Conservation (phyloP, 2,797 vertebrate genomes). For the Oryzias dopingdopingensis region DNA sequence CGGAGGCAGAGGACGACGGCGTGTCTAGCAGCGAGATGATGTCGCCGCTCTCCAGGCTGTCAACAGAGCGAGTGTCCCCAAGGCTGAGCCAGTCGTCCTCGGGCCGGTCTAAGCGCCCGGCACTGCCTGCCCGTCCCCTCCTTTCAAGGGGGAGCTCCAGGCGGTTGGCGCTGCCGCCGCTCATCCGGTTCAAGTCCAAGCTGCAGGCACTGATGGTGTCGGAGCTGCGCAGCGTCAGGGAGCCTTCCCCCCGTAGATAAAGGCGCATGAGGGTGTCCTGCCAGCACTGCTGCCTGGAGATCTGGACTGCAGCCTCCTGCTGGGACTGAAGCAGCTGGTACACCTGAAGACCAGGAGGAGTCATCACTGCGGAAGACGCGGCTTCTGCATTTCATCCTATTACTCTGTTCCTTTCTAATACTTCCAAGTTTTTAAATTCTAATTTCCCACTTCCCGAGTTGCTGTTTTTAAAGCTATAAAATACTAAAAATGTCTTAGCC, state of each 20-base stretch:
- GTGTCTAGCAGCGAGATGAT: slow-evolving; percentile 78
- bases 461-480: no score
- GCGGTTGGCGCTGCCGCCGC: slow-evolving; percentile 37
- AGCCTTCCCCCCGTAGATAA: slow-evolving; percentile 79
- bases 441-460: no score
- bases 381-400: no score
- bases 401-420: no score
- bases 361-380: not conserved
- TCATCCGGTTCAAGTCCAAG: slow-evolving; percentile 64
- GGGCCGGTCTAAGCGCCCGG: slow-evolving; percentile 46
- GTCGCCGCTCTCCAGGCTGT: slow-evolving; percentile 83
- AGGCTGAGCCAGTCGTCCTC: slow-evolving; percentile 74
- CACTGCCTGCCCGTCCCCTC: slow-evolving; percentile 35
- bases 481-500: no score
- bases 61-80: slow-evolving; percentile 81
- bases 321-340: slow-evolving; percentile 89
- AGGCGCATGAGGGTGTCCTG: slow-evolving; percentile 92
- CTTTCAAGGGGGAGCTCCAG: slow-evolving; percentile 68
- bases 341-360: slow-evolving; percentile 71
- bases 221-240: slow-evolving; percentile 38
- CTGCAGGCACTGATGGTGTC: slow-evolving; percentile 73
- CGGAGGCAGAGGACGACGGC: slow-evolving; percentile 63
- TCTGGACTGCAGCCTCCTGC: slow-evolving; percentile 85
- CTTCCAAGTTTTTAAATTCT: no score
- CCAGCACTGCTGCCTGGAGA: slow-evolving; percentile 92